phyloP scores from a whole-genome alignment of 2,797 vertebrate genomes.

The Ctenopoma multispine region DNA sequence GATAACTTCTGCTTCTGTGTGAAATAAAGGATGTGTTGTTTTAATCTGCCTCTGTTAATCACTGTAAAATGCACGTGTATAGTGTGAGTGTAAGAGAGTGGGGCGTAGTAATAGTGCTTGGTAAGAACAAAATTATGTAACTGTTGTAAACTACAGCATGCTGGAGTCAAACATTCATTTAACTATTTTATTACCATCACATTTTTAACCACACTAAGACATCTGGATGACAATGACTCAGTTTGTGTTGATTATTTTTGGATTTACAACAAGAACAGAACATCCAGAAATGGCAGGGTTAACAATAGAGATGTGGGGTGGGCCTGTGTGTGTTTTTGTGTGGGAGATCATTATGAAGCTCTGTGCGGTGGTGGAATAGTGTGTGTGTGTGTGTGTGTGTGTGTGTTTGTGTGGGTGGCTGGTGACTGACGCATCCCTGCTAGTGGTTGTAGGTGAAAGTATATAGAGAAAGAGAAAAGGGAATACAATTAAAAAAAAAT shows the following conservation, averaged over 20 bases:
- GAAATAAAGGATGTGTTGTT: not conserved
- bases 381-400: slow-evolving; percentile 43
- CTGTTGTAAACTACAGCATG: not conserved
- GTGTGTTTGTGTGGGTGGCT: slow-evolving; percentile 49
- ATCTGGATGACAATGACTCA: slow-evolving; percentile 12
- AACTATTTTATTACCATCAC: not conserved
- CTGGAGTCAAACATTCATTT: slow-evolving; percentile 1
- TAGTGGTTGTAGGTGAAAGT: slow-evolving; percentile 47
- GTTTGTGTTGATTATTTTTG: slow-evolving; percentile 45
- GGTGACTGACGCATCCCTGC: slow-evolving; percentile 57
- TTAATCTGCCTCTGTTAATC: not conserved
- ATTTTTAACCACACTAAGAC: not conserved
- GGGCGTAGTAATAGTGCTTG: not conserved
- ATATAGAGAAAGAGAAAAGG: slow-evolving; percentile 18
- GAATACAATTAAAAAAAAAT: not conserved
- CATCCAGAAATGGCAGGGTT: slow-evolving; percentile 43
- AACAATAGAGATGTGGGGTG: slow-evolving; percentile 26
- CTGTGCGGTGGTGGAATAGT: slow-evolving; percentile 40
- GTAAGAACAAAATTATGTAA: not conserved
- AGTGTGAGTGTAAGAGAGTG: not conserved
- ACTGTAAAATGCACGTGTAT: not conserved
- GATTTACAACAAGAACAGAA: slow-evolving; percentile 50
- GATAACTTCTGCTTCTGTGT: not conserved
- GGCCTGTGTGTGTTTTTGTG: slow-evolving; percentile 38
- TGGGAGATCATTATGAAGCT: slow-evolving; percentile 58